Evolutionary conservation across 2,888 invertebrate species (phyloP), one percentile per base, ranked within the genome.

Genomic region (Thelaira solivaga): DNA sequence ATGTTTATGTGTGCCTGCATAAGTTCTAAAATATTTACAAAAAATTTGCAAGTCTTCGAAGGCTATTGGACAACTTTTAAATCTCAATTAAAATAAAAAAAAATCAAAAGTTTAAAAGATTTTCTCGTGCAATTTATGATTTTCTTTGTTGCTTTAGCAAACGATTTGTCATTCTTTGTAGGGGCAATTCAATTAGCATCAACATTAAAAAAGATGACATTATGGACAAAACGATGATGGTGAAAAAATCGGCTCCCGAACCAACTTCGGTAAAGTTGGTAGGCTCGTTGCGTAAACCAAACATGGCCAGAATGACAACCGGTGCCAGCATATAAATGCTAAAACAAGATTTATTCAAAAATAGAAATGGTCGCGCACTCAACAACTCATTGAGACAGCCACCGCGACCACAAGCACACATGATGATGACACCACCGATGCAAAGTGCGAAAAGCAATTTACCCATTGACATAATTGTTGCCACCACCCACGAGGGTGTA

Each of bases 261-360:
- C 82, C 81, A 10, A 85, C 77, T 77, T 86, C 85, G 73, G 81
- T 84, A 69, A 86, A 86, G 49, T 76, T 80, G 22, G 85, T 85
- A 51, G 84, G 81, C 36, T 86, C 83, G 16, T 82, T 81, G 55
- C 84, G 83, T 24, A 83, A 26, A 7, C 83, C 86, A 51, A 84
- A 86, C 29, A 82, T 57, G 22, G 76, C 57, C 16, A 84, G 72
- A 53, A 86, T 83, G 16, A 85, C 53, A 16, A 85, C 78, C 24
- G 87, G 87, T n/a, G 85, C 84, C 45, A 86, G 16, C 85, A 87
- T 84, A 64, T 86, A 87, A 69, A 86, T 83, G 65, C 84, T 83
- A 73, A 81, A 87, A 67, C 84, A 85, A 69, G 85, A 84, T 80
- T 86, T 86, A 76, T 85, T 85, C 24, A 87, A 61, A 71, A 84